Conservation (phyloP, 2,113 vertebrate species). For the Murina feae region DNA sequence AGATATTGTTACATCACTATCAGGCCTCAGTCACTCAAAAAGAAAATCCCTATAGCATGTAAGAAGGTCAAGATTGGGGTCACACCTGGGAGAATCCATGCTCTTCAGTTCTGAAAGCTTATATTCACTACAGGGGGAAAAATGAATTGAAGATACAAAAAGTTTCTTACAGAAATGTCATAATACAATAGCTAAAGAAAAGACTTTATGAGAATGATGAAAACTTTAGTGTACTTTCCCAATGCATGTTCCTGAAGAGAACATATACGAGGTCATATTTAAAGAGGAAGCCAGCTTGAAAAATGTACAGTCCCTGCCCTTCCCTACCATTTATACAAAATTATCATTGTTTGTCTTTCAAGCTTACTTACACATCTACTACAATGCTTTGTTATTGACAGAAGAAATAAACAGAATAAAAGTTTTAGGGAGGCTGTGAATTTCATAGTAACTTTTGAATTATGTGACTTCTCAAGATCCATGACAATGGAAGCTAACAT, state of each 20-base stretch:
- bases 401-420: neutral
- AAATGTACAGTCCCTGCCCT: neutral
- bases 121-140: neutral
- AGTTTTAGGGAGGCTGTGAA: neutral
- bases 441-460: constrained; percentile 2
- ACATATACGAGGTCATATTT: neutral
- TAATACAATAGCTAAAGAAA: neutral
- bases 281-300: neutral
- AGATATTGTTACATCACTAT: constrained; percentile 38
- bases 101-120: constrained; percentile 29
- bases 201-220: neutral
- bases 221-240: neutral
- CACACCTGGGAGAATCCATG: neutral
- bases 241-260: neutral
- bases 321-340: neutral
- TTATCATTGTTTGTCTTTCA: neutral
- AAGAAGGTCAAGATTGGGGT: neutral
- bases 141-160: neutral
- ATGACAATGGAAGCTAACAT: neutral
- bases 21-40: neutral
- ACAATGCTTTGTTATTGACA: neutral
- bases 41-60: constrained; percentile 1
- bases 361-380: neutral
- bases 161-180: constrained; percentile 14
- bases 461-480: neutral